Percentiles rank a stretch among this genome's conserved stretches.
Conservation (phyloP, 2,113 vertebrate species). For the Dasyurus viverrinus region DNA sequence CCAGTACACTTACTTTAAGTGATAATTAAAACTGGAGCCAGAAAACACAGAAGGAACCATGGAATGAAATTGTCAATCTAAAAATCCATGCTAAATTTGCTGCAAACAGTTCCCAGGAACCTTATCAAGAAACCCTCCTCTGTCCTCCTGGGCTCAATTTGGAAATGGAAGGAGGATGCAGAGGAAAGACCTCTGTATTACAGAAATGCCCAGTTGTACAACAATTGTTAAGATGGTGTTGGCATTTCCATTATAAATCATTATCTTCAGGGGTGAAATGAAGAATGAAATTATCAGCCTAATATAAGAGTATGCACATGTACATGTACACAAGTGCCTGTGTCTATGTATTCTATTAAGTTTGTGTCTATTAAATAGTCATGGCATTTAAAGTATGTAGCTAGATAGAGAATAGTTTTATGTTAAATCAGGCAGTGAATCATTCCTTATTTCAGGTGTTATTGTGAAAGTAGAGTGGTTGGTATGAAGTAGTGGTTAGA, state of each 20-base stretch:
- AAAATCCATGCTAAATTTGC: constrained; percentile 82
- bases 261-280: constrained; percentile 57
- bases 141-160: constrained; percentile 83
- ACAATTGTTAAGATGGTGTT: constrained; percentile 23
- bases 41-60: constrained; percentile 82
- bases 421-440: background rate
- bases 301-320: background rate
- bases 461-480: background rate
- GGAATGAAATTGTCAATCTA: constrained; percentile 87
- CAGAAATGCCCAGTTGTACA: constrained; percentile 17
- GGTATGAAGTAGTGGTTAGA: background rate
- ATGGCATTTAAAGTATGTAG: background rate
- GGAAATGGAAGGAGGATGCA: constrained; percentile 62
- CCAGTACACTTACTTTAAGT: constrained; percentile 83
- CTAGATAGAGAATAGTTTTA: background rate
- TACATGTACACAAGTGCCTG: background rate
- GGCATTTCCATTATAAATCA: constrained; percentile 65
- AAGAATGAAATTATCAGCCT: background rate
- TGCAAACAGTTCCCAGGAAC: constrained; percentile 80
- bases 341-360: background rate
- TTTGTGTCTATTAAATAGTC: background rate
- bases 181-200: constrained; percentile 29
- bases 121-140: constrained; percentile 80
- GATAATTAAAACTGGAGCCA: constrained; percentile 90
- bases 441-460: background rate